A percentile compares a stretch with the other conserved stretches of the same genome.
Conservation (phyloP, 2,888 invertebrate genomes). For the Drosophila meridiana region DNA sequence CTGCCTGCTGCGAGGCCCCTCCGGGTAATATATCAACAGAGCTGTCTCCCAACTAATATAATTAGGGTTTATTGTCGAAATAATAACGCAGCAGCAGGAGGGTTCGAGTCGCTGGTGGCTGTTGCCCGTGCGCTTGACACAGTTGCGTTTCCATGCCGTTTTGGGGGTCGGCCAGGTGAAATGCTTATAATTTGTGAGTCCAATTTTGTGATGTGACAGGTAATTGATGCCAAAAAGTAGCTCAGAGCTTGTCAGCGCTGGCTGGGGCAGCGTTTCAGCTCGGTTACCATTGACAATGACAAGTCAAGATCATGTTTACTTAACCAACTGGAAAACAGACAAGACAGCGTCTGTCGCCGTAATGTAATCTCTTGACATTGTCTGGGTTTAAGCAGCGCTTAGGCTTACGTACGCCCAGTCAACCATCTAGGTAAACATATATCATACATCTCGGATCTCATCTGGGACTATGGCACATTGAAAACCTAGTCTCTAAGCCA, state of each 20-base stretch:
- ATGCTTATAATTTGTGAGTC: slow-evolving; percentile 75
- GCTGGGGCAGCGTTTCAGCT: slow-evolving; percentile 44
- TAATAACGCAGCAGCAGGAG: slow-evolving; percentile 52
- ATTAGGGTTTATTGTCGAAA: slow-evolving; percentile 71
- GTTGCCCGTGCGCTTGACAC: slow-evolving; percentile 60
- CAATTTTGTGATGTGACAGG: slow-evolving; percentile 66
- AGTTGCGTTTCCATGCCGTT: slow-evolving; percentile 51
- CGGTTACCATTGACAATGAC: slow-evolving; percentile 69
- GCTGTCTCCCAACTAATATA: slow-evolving; percentile 71
- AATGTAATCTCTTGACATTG: slow-evolving; percentile 64
- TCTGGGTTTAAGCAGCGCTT: slow-evolving; percentile 63
- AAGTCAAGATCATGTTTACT: slow-evolving; percentile 80
- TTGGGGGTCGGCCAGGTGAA: slow-evolving; percentile 52
- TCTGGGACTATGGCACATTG: not conserved
- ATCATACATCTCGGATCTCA: not conserved
- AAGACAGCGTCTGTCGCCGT: slow-evolving; percentile 36
- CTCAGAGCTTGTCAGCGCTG: slow-evolving; percentile 9
- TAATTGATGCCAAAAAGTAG: slow-evolving; percentile 77
- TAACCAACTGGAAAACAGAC: slow-evolving; percentile 78
- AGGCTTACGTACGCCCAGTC: slow-evolving; percentile 42
- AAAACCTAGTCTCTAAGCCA: slow-evolving; percentile 3
- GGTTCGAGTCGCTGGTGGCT: slow-evolving; percentile 9
- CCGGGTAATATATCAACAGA: slow-evolving; percentile 68
- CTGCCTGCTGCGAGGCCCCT: slow-evolving; percentile 43
- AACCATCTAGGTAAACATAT: slow-evolving; percentile 42